A percentile compares a stretch with the other conserved stretches of the same genome.
phyloP scores from a whole-genome alignment of 2,888 invertebrate genomes.

The Eupsilia transversa region DNA sequence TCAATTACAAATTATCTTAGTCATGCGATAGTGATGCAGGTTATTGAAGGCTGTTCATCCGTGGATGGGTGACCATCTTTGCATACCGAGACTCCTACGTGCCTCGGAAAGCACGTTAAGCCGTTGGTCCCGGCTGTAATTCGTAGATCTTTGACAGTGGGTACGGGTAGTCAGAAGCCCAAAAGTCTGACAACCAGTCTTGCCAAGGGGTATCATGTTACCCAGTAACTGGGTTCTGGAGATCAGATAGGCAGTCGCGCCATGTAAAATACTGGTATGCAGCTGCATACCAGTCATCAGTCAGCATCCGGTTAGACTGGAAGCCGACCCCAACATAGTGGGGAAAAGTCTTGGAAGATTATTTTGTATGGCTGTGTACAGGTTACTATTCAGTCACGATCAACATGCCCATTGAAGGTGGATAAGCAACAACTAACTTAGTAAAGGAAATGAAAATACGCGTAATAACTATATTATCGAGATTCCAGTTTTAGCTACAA shows the following conservation, averaged over 20 bases:
- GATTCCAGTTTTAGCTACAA: slow-evolving; percentile 28
- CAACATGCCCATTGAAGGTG: neutral
- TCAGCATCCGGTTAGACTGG: neutral
- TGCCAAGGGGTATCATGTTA: neutral
- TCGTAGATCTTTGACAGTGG: neutral
- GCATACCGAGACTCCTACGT: neutral
- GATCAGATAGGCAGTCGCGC: neutral
- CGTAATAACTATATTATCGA: slow-evolving; percentile 37
- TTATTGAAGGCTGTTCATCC: neutral
- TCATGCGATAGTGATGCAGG: neutral
- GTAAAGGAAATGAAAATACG: slow-evolving; percentile 42
- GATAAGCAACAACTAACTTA: neutral
- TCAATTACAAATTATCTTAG: slow-evolving; percentile 44
- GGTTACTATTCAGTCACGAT: slow-evolving; percentile 1
- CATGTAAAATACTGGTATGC: neutral
- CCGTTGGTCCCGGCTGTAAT: neutral
- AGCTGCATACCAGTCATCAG: too few species aligned
- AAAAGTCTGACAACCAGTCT: neutral
- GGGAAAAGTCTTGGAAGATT: neutral
- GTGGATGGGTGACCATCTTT: neutral
- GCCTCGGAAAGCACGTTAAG: neutral
- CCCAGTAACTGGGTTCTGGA: neutral
- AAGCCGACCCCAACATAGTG: neutral
- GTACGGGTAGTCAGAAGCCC: neutral
- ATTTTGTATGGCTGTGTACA: neutral